Percentiles rank a stretch among this genome's conserved stretches.
Evolutionary conservation across 2,797 vertebrate genomes (phyloP).

Genomic region (Betta splendens): DNA sequence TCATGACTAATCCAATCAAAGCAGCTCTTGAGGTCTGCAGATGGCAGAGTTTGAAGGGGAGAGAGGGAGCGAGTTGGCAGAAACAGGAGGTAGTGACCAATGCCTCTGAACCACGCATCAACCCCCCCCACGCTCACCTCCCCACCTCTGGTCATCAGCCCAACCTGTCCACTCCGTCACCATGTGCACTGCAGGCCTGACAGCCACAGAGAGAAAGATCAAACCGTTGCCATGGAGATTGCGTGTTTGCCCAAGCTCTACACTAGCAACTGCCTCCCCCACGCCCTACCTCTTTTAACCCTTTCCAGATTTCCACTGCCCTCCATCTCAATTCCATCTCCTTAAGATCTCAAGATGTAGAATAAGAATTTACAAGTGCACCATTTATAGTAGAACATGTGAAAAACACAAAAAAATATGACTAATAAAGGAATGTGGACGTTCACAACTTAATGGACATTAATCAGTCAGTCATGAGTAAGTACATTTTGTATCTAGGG

Average conservation of each 20-base stretch:
- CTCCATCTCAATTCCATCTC: slow-evolving; percentile 21
- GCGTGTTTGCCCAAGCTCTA: slow-evolving; percentile 77
- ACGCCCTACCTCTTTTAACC: slow-evolving; percentile 71
- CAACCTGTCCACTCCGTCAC: slow-evolving; percentile 78
- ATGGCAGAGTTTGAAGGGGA: slow-evolving; percentile 64
- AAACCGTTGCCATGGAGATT: slow-evolving; percentile 83
- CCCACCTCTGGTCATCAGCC: slow-evolving; percentile 70
- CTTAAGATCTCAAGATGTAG: slow-evolving; percentile 35
- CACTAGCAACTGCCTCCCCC: slow-evolving; percentile 70
- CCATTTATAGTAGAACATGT: slow-evolving; percentile 15
- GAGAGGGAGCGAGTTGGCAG: slow-evolving; percentile 4
- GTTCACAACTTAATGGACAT: slow-evolving; percentile 24
- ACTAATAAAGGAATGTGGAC: neutral
- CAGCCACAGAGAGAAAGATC: slow-evolving; percentile 74
- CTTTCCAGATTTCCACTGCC: slow-evolving; percentile 75
- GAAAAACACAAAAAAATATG: slow-evolving; percentile 14
- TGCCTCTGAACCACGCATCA: slow-evolving; percentile 48
- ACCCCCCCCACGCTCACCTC: slow-evolving; percentile 35
- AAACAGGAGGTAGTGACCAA: slow-evolving; percentile 33
- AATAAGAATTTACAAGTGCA: slow-evolving; percentile 13
- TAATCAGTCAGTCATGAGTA: too few species aligned
- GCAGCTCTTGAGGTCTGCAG: slow-evolving; percentile 75
- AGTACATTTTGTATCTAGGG: too few species aligned
- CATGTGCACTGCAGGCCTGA: slow-evolving; percentile 71
- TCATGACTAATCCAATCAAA: slow-evolving; percentile 81